Evolutionary conservation across 2,797 vertebrate genomes (phyloP), one percentile per base, ranked within the genome.

Genomic region (Dendrocincla fuliginosa): DNA sequence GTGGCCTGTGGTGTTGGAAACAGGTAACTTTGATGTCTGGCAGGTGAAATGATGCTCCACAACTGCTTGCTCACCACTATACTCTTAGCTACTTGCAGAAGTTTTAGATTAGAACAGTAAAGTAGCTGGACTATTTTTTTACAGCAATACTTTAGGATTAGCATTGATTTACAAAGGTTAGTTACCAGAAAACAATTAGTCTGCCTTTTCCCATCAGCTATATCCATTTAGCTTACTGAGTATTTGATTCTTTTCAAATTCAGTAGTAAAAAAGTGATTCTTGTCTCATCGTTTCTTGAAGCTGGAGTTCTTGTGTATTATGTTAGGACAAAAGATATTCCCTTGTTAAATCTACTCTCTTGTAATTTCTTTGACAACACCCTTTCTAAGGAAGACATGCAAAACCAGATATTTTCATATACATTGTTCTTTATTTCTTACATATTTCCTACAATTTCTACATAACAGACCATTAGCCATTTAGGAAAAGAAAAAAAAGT

Each of bases 391-490:
- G 11, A 70, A 82, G 32, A 19, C 2, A 0, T 75, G 16, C 68
- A 70, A 44, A 60, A 57, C 19, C 5, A 2, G 6, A 11, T 7
- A 53, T 11, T 35, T 71, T 76, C 23, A 16, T 7, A 18, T 17
- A 30, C 3, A 14, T 10, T 52, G 4, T 9, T 91, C 16, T 44
- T 78, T 65, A 22, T 63, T 81, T 76, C 22, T 89, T n/a, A 75
- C 1, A 1, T n/a, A 78, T 46, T 70, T 56, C 13, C 18, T 64
- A 24, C 5, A 28, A 30, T 27, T 79, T 59, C 22, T 61, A 9
- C 7, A 35, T 30, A 76, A 42, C 10, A 57, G 3, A 35, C 0
- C 2, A 50, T 39, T 73, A 35, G 1, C 2, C 13, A 61, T 30
- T 59, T 59, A 23, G 55, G 9, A 76, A 57, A 6, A n/a, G 2